A percentile compares a stretch with the other conserved stretches of the same genome.
phyloP scores from a whole-genome alignment of 2,797 vertebrate genomes.

The Glyptemys insculpta region DNA sequence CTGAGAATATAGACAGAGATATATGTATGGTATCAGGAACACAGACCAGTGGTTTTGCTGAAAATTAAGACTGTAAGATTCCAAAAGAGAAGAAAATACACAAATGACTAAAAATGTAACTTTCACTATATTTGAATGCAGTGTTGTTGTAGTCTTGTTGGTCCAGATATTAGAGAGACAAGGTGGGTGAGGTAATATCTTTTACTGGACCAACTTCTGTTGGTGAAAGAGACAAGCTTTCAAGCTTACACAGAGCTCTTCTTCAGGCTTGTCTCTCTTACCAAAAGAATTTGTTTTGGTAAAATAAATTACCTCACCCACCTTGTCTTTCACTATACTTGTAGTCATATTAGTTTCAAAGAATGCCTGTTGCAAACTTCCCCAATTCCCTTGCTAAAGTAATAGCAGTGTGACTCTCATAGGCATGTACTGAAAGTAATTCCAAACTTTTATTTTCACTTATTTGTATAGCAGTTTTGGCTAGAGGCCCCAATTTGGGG shows the following conservation, averaged over 20 bases:
- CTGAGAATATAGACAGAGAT: not conserved
- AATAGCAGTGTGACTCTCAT: not conserved
- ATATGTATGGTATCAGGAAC: not conserved
- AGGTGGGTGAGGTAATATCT: not conserved
- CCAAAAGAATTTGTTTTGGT: not conserved
- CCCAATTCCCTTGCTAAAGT: not conserved
- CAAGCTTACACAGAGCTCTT: not conserved
- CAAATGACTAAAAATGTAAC: not conserved
- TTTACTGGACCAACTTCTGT: not conserved
- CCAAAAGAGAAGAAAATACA: not conserved
- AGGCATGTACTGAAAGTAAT: not conserved
- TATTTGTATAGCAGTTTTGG: not conserved
- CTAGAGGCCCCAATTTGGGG: not conserved
- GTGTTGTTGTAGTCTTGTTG: not conserved
- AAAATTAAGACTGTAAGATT: not conserved
- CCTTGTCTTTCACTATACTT: not conserved
- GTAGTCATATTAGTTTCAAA: not conserved
- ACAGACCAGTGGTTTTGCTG: not conserved
- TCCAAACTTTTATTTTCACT: not conserved
- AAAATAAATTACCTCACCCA: not conserved
- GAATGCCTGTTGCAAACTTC: not conserved
- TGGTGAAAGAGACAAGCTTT: not conserved
- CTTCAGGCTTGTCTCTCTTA: not conserved
- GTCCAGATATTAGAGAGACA: not conserved
- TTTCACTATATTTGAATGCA: not conserved